These are phyloP conservation scores for Protobothrops flavoviridis DNA, from an alignment of 2,113 vertebrate species.

Conservation along the genomic window DNA sequence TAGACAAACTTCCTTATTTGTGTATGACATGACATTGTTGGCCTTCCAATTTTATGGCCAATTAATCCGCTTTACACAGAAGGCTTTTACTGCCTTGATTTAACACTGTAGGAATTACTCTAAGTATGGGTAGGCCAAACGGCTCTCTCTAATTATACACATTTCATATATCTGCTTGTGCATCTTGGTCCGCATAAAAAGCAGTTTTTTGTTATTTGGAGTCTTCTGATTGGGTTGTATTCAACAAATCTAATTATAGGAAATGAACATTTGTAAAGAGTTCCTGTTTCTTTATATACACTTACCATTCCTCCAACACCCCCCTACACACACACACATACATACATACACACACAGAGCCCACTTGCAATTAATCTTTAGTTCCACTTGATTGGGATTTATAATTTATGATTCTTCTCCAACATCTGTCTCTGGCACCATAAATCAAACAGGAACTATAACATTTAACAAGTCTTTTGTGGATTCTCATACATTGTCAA, in stretches of 20 bases:
- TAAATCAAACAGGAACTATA: slow-evolving; percentile 11
- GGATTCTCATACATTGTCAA: neutral
- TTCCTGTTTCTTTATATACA: slow-evolving; percentile 32
- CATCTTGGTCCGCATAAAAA: slow-evolving; percentile 52
- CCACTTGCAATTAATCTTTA: slow-evolving; percentile 55
- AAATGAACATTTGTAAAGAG: slow-evolving; percentile 3
- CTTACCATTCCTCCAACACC: slow-evolving; percentile 1
- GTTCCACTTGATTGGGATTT: slow-evolving; percentile 49
- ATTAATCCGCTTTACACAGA: slow-evolving; percentile 42
- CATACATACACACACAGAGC: neutral
- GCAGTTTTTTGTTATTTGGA: slow-evolving; percentile 26
- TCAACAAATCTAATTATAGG: slow-evolving; percentile 49
- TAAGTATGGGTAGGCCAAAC: slow-evolving; percentile 40
- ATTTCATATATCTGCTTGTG: slow-evolving; percentile 45
- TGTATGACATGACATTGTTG: slow-evolving; percentile 17
- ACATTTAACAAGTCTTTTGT: slow-evolving; percentile 19
- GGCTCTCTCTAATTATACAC: slow-evolving; percentile 51
- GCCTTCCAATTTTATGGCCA: slow-evolving; percentile 30
- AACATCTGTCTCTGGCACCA: slow-evolving; percentile 22
- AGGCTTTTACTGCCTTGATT: slow-evolving; percentile 40
- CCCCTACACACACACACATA: neutral
- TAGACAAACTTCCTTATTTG: neutral
- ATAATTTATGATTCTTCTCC: slow-evolving; percentile 42
- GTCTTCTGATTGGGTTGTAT: slow-evolving; percentile 19
- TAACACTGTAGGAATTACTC: slow-evolving; percentile 47